Conservation (phyloP, 2,797 vertebrate genomes). For the Pterois miles region DNA sequence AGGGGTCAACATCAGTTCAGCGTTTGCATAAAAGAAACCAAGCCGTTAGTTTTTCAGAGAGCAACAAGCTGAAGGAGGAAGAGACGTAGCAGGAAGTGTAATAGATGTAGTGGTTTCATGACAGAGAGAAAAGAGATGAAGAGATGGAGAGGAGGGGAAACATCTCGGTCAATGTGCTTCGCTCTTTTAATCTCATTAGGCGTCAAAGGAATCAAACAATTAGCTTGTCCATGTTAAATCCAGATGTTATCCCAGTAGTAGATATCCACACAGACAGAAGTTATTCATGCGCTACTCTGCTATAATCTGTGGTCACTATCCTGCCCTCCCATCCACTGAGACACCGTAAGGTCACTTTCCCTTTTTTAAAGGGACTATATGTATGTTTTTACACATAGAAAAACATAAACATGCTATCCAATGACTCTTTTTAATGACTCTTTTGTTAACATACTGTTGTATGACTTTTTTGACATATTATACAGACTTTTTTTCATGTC, state of each 20-base stretch:
- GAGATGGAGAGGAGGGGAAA: constrained; percentile 4
- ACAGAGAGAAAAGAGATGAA: not conserved
- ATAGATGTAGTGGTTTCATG: no score
- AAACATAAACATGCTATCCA: no score
- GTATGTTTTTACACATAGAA: no score
- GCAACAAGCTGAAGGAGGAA: not conserved
- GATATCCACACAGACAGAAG: not conserved
- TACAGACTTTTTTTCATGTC: no score
- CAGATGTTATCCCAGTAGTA: constrained; percentile 6
- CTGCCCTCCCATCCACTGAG: not conserved
- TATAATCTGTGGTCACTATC: constrained; percentile 40
- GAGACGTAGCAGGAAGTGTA: not conserved
- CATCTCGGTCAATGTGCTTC: constrained; percentile 40
- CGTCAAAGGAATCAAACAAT: constrained; percentile 50
- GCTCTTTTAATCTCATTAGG: constrained; percentile 57
- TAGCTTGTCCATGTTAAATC: constrained; percentile 47
- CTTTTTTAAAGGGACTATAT: not conserved
- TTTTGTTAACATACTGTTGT: no score
- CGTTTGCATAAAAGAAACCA: constrained; percentile 18
- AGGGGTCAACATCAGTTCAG: constrained; percentile 44
- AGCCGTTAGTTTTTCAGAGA: not conserved
- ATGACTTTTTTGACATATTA: no score
- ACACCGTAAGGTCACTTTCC: not conserved
- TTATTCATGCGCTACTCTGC: constrained; percentile 3
- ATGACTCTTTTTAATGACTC: no score